Percentiles rank a stretch among this genome's conserved stretches.
Evolutionary conservation across 2,888 invertebrate species (phyloP).

Genomic region (Lamellibrachia columna): DNA sequence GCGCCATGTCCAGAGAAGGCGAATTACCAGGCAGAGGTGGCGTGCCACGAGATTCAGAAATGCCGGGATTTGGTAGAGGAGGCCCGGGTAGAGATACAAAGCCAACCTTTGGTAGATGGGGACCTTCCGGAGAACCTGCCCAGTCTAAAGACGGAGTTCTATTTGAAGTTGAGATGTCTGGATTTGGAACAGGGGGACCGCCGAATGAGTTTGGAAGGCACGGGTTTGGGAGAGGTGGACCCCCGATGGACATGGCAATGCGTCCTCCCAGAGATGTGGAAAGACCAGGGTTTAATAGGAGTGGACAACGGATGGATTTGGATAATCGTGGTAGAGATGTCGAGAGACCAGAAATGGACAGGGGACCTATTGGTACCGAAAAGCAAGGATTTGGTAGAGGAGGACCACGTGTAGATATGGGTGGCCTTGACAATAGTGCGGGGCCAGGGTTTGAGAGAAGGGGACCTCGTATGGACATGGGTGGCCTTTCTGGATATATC

Average conservation of each 20-base stretch:
- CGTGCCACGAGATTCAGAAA: neutral
- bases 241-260: neutral
- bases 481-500: neutral
- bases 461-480: neutral
- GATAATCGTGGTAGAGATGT: neutral
- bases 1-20: neutral
- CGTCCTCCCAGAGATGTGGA: neutral
- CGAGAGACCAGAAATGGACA: neutral
- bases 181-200: neutral
- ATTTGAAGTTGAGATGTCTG: neutral
- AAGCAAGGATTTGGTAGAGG: neutral
- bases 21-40: neutral
- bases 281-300: neutral
- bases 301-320: neutral
- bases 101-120: neutral
- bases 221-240: neutral
- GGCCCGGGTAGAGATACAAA: no score
- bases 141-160: conserved; percentile 4
- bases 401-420: neutral
- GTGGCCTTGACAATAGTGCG: neutral
- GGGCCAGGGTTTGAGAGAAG: neutral
- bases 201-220: neutral
- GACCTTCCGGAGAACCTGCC: neutral
- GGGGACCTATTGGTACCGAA: neutral
- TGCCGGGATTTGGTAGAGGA: neutral